Conservation (phyloP, 2,888 invertebrate genomes). For the Dicyrtoma fusca region DNA sequence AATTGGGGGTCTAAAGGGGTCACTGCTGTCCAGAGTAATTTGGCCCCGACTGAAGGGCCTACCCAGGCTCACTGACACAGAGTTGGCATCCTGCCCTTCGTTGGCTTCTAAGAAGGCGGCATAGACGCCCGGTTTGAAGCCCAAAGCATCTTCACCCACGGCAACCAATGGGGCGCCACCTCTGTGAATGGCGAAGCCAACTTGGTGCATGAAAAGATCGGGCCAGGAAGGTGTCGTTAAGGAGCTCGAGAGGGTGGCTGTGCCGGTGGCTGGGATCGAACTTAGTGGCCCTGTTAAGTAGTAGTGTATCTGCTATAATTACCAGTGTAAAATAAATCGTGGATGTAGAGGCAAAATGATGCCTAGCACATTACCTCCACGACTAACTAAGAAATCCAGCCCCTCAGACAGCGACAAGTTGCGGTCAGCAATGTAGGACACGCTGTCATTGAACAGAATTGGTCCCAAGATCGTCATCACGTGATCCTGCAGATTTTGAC, state of each 20-base stretch:
- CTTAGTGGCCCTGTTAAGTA: conserved; percentile 17
- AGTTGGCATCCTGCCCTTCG: conserved; percentile 24
- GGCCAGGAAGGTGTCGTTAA: background rate
- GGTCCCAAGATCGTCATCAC: conserved; percentile 28
- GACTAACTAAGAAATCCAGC: conserved; percentile 11
- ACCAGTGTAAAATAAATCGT: too few relatives aligned
- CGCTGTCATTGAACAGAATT: conserved; percentile 4
- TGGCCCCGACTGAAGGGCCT: conserved; percentile 14
- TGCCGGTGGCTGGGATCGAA: background rate
- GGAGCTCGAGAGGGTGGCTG: background rate
- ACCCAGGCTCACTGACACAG: conserved; percentile 6
- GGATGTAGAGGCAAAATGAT: too few relatives aligned
- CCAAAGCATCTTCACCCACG: conserved; percentile 15
- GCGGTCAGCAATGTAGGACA: conserved; percentile 16
- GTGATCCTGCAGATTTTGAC: conserved; percentile 31
- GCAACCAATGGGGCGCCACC: background rate
- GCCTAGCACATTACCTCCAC: too few relatives aligned
- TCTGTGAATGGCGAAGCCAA: conserved; percentile 2
- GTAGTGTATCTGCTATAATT: too few relatives aligned
- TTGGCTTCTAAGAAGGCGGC: background rate
- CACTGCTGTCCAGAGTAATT: background rate
- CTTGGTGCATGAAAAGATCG: conserved; percentile 8
- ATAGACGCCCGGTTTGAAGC: conserved; percentile 10
- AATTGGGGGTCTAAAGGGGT: conserved; percentile 10
- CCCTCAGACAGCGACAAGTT: conserved; percentile 3